Percentiles rank a stretch among this genome's conserved stretches.
Conservation (phyloP, 2,113 vertebrate genomes). For the Serilophus lunatus region DNA sequence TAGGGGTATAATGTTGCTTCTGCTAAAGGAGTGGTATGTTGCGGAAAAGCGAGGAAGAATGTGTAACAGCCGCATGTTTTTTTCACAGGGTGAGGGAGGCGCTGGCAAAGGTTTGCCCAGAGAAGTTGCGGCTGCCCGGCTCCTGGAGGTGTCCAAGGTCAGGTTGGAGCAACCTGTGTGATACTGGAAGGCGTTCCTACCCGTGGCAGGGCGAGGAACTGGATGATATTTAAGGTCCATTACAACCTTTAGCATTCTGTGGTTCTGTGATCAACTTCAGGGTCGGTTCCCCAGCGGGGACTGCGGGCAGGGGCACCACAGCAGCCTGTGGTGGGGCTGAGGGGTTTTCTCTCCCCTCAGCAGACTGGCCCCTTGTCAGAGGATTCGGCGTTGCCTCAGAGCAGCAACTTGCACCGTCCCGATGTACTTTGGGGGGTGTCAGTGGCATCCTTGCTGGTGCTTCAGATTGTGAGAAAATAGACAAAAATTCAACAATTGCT, state of each 20-base stretch:
- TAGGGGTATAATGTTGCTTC: too few species aligned
- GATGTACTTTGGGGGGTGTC: rapidly evolving
- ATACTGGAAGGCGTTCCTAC: neutral
- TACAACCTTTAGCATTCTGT: neutral
- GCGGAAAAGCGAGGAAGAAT: too few species aligned
- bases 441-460: neutral
- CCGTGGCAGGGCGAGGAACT: neutral
- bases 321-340: neutral
- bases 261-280: neutral
- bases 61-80: too few species aligned
- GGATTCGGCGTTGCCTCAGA: neutral
- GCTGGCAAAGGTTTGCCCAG: neutral
- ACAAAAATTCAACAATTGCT: neutral
- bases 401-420: neutral
- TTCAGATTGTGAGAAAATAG: neutral
- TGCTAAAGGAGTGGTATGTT: too few species aligned
- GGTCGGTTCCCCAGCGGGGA: rapidly evolving
- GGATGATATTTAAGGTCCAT: neutral
- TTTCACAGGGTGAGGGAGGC: too few species aligned
- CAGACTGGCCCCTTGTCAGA: neutral
- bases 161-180: neutral
- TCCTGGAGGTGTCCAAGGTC: neutral
- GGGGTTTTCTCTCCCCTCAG: neutral
- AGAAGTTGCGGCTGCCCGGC: neutral
- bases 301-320: neutral